Base-by-base conservation (phyloP, 2,797 vertebrate genomes). In the Acrossocheilus wenchowensis region DNA sequence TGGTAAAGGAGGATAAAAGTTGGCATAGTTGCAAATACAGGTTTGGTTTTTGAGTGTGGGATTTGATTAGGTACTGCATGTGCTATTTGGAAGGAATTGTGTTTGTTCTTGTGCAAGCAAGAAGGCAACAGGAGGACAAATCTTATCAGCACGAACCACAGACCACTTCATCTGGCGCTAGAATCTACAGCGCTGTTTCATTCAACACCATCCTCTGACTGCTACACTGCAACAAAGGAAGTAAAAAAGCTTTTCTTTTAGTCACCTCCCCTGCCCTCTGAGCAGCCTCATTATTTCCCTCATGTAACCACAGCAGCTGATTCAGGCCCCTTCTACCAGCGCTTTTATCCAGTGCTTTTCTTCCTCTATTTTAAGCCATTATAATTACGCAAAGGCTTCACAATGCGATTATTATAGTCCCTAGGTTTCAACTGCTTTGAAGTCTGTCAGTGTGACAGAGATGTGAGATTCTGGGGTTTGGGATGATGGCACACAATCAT, bases 201-300 rank as follows among this genome's bases (percentile, higher is more conserved):
- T 81, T 88, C 83, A 74, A 72, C 82, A 75, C 23, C 72, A 81
- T 81, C 62, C 60, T 82, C 78, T 21, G 43, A 88, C 54, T 69
- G 79, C 68, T 57, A 81, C 69, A 79, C 69, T 23, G 41, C 78
- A 34, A 89, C 86, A 88, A 91, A 90, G 60, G 45, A 52, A 66
- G 78, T 73, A 87, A 92, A 89, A 88, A 88, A 88, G 85, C 87
- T 74, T 60, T 82, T 83, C 52, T 19, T 87, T 83, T 87, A 86
- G 54, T 77, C 74, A 30, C 72, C 81, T 68, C 81, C 74, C 71
- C 82, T 72, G 75, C 82, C 82, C 82, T 84, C 57, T 19, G 21
- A 87, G 83, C 62, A 82, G 48, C 78, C 84, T 90, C 88, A 89
- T 90, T 90, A 90, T 88, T 84, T 87, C 81, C 43, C 17, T 86